phyloP scores from a whole-genome alignment of 2,797 vertebrate species.

The Phataginus tricuspis region DNA sequence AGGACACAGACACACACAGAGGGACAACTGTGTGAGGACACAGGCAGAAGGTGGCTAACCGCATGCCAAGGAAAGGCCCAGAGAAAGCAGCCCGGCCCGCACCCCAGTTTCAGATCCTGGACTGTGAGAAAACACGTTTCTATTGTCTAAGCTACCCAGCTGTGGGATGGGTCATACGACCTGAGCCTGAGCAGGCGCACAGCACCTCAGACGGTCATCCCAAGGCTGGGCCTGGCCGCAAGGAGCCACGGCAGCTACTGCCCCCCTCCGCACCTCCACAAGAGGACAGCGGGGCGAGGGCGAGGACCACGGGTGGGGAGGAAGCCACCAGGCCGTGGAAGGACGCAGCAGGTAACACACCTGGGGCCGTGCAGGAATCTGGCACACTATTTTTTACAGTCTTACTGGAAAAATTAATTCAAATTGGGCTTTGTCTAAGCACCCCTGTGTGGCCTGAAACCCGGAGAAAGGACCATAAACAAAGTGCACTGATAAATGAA shows the following conservation, averaged over 20 bases:
- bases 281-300: too few relatives aligned
- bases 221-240: not conserved
- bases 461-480: slow-evolving; percentile 43
- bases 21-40: fast-evolving
- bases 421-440: slow-evolving; percentile 28
- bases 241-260: too few relatives aligned
- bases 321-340: not conserved
- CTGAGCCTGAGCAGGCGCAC: not conserved
- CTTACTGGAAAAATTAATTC: slow-evolving; percentile 62
- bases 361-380: not conserved
- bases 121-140: fast-evolving
- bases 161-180: fast-evolving
- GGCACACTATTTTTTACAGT: not conserved
- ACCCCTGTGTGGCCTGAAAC: slow-evolving; percentile 22
- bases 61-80: not conserved
- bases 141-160: not conserved
- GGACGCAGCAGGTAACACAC: not conserved
- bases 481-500: not conserved
- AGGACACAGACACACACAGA: not conserved
- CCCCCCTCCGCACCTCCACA: not conserved
- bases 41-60: not conserved
- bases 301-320: not conserved
- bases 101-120: not conserved
- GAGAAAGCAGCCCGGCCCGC: not conserved
- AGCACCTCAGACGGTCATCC: not conserved